Evolutionary conservation across 1,140 invertebrate species (phyloP), one percentile per base, ranked within the genome.

Genomic region (Phocides pigmalion): DNA sequence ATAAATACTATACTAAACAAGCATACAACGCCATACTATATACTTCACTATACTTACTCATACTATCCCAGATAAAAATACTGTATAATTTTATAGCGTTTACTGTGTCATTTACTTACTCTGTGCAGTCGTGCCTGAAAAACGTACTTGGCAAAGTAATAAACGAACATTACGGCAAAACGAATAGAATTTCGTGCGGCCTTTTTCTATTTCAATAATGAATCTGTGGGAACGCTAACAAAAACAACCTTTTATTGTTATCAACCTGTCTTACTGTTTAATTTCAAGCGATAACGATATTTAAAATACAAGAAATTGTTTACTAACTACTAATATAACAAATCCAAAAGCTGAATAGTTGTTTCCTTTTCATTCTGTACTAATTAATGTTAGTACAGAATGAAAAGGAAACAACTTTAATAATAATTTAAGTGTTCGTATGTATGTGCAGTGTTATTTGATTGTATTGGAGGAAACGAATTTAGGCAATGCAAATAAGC

Each of bases 151-250:
- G 35, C 32, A 39, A 39, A 39, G 35, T 39, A 39, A 39, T 39
- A 39, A 39, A 39, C n/a, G 35, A 11, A 14, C 35, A 39, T 39
- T 39, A 39, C 35, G n/a, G 14, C 35, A 12, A 14, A 12, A 39
- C 32, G 32, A 39, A 39, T 39, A 14, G 35, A 39, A 39, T 39
- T 39, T 14, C 12, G 35, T 39, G 35, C 35, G 35, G 35, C 35
- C 12, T 39, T 39, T 35, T 39, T 39, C 35, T 39, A 39, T 39
- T 39, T 39, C 35, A 39, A 39, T 39, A 39, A 39, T 39, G 35
- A 39, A 39, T 39, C 35, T 12, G 35, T 39, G 35, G 35, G 12
- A 39, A 3, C 14, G 35, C 14, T 39, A 39, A 14, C 35, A 12
- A 39, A 39, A 35, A 14, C n/a, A 39, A 11, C 11, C n/a, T 14